These are phyloP conservation scores for Linnaemya vulpina DNA, from an alignment of 2,888 invertebrate species.

Conservation along the genomic window DNA sequence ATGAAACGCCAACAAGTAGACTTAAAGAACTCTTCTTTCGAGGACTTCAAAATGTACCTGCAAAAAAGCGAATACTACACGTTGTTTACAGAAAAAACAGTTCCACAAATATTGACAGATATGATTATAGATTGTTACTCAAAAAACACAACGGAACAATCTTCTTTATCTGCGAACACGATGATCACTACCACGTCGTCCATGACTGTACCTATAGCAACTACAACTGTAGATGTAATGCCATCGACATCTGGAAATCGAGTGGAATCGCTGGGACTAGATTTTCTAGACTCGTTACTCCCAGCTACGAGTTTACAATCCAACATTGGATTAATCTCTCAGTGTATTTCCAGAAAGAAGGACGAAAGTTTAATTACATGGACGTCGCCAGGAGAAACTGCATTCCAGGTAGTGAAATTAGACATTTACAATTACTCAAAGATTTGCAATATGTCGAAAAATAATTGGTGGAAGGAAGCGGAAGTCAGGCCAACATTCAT, in stretches of 20 bases:
- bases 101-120: background rate
- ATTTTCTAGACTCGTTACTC: background rate
- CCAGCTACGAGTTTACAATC: background rate
- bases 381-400: conserved; percentile 42
- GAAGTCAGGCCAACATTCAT: conserved; percentile 46
- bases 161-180: conserved; percentile 24
- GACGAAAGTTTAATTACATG: background rate
- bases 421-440: conserved; percentile 56
- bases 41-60: background rate
- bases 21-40: no score
- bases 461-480: conserved; percentile 65
- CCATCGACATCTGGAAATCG: background rate
- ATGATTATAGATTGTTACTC: background rate
- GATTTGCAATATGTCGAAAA: conserved; percentile 15
- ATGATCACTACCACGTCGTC: conserved; percentile 40
- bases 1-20: no score
- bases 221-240: conserved; percentile 16
- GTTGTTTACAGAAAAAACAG: conserved; percentile 1
- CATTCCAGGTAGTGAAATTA: conserved; percentile 14
- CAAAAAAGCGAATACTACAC: background rate
- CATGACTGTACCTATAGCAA: conserved; percentile 49
- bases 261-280: background rate
- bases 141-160: conserved; percentile 13
- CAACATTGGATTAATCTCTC: conserved; percentile 26
- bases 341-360: conserved; percentile 42